Base-by-base conservation (phyloP, 2,888 invertebrate species). In the Eupsilia transversa region DNA sequence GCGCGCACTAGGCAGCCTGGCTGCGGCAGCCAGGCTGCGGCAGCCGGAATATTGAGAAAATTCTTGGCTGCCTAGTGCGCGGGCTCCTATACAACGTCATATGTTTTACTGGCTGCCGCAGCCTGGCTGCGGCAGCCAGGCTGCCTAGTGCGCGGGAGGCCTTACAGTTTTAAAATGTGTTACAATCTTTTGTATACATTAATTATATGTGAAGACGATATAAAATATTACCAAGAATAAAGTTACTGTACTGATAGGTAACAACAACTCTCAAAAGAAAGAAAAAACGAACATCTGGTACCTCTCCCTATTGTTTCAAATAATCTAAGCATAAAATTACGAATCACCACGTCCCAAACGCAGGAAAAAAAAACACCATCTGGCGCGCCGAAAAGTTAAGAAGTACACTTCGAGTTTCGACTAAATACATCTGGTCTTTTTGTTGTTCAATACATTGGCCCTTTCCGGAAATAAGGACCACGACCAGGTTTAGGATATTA, bases 371-470 rank as follows among this genome's bases (percentile, higher is more conserved):
- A 57, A 6, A 23, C 43, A 0, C 49, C 83, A 84, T 84, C 83
- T 81, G 84, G 43, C 30, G 14, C 9, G 10, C 9, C 46, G 59
- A 59, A 78, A 59, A 54, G 14, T 74, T 67, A 23, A 49, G 49
- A 56, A 27, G 33, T 43, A 35, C 66, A n/a, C 52, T 63, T 23
- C 52, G 17, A 57, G 17, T 14, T 30, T 20, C 12, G 7, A 49
- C 30, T 69, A 70, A 70, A 46, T 46, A 83, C 83, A 84, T 83
- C 84, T 83, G 83, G 56, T 56, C 35, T 46, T 69, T 71, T 68
- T 80, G 83, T 74, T 80, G 82, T 80, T 43, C 56, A 72, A 72
- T 35, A 27, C n/a, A 65, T 80, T 61, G 41, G 38, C 60, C 35
- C 69, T 69, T 75, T 72, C 78, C 84, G 83, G 83, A 80, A 71